A percentile compares a stretch with the other conserved stretches of the same genome.
Conservation (phyloP, 2,888 invertebrate genomes). For the Pachliopta kotzebuea region DNA sequence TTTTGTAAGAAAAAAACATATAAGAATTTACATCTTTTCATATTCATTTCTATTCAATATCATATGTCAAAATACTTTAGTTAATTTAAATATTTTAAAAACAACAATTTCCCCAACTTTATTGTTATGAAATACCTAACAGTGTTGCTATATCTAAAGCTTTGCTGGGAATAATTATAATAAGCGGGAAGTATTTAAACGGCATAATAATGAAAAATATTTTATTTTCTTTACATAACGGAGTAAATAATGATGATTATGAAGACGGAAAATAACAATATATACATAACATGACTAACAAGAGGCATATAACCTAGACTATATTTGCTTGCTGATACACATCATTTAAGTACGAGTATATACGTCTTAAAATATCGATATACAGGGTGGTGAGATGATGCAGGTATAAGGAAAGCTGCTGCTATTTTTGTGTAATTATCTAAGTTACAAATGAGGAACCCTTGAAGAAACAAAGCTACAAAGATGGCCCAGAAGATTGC, state of each 20-base stretch:
- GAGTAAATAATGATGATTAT: neutral
- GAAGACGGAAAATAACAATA: constrained; percentile 2
- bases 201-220: neutral
- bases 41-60: neutral
- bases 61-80: neutral
- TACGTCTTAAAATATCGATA: neutral
- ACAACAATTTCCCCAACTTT: neutral
- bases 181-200: neutral
- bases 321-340: neutral
- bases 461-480: too few species aligned
- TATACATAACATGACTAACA: constrained; percentile 5
- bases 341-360: constrained; percentile 3
- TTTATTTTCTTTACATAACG: neutral
- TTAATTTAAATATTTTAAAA: neutral
- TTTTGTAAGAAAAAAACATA: neutral
- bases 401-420: too few species aligned
- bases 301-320: constrained; percentile 9
- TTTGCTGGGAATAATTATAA: neutral
- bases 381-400: too few species aligned
- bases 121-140: neutral
- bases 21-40: neutral
- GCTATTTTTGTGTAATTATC: too few species aligned
- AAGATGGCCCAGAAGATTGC: too few species aligned
- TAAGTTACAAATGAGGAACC: too few species aligned
- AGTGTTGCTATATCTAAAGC: neutral